phyloP scores from a whole-genome alignment of 2,113 vertebrate genomes.

The Callithrix jacchus region DNA sequence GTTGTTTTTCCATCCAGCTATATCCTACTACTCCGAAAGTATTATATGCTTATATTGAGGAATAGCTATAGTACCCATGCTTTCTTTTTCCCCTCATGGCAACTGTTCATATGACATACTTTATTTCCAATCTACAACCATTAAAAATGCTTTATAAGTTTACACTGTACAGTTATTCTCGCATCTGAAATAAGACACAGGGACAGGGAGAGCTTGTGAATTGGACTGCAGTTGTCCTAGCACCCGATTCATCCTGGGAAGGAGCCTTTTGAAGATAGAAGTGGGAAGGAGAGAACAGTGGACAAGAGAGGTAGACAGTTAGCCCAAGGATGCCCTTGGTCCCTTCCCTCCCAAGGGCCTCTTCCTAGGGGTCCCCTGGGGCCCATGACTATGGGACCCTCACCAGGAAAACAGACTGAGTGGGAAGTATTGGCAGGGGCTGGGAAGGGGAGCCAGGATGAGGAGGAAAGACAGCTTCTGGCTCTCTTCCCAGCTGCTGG shows the following conservation, averaged over 20 bases:
- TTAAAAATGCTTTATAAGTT: conserved; percentile 80
- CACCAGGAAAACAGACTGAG: conserved; percentile 49
- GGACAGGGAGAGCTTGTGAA: conserved; percentile 62
- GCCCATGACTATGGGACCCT: conserved; percentile 37
- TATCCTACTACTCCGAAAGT: background rate
- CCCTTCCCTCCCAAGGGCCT: conserved; percentile 39
- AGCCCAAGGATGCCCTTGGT: conserved; percentile 72
- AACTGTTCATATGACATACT: conserved; percentile 77
- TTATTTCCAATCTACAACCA: conserved; percentile 81
- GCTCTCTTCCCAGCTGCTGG: background rate
- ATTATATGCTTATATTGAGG: background rate
- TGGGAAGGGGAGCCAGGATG: background rate
- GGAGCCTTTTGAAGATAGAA: conserved; percentile 65
- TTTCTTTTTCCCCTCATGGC: background rate
- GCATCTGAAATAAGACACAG: conserved; percentile 70
- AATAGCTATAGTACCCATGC: background rate
- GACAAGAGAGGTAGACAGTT: conserved; percentile 44
- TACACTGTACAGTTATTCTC: conserved; percentile 78
- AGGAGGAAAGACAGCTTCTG: conserved; percentile 10
- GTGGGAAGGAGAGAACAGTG: conserved; percentile 2
- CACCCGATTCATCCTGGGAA: conserved; percentile 65
- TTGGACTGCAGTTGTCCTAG: conserved; percentile 48
- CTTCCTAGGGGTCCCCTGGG: conserved; percentile 4
- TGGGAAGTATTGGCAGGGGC: conserved; percentile 49
- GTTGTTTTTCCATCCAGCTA: background rate